Evolutionary conservation across 2,888 invertebrate species (phyloP), one percentile per base, ranked within the genome.

Genomic region (Himalopsyche kuldschensis): DNA sequence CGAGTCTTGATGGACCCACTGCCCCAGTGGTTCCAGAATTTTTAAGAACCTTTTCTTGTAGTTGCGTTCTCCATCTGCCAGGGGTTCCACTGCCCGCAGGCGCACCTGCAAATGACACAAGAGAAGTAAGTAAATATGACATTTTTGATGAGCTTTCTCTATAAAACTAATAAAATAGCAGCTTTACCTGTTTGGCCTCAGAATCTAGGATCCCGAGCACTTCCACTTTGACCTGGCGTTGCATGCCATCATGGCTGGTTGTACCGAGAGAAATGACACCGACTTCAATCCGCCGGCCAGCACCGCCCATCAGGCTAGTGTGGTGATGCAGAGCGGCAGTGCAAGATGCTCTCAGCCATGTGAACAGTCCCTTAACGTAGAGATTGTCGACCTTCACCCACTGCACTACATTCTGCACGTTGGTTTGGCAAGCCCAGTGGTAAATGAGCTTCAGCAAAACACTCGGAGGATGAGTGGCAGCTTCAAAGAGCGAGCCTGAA

Each of bases 391-490:
- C 96, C 88, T 94, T 94, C 0, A 97, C 97, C 97, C 97, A 97
- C 85, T 96, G 96, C 0, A 96, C 94, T 0, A 97, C 96, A 88
- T 97, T 97, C 87, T 96, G 95, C 0, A 97, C 96, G 86, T 96
- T 96, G 0, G 97, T 97, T 89, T 97, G 97, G 87, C 97, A 97
- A 0, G 96, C 94, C 97, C 97, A 97, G 89, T 97, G 97, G 90
- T 97, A 97, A 80, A 97, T 93, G 0, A 97, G 91, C 88, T 97
- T 97, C 0, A 97, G 90, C 10, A 97, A 91, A 0, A 96, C 95
- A 47, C 95, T 95, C 0, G 97, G 97, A 0, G 96, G 95, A 90
- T 97, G 96, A 0, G 96, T 95, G 1, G 96, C 95, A 0, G 95
- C 95, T 90, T 97, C 97, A 88, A 97, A 97, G 80, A 97, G 92